phyloP scores from a whole-genome alignment of 2,797 vertebrate species.

The Hypotaenidia philippensis region DNA sequence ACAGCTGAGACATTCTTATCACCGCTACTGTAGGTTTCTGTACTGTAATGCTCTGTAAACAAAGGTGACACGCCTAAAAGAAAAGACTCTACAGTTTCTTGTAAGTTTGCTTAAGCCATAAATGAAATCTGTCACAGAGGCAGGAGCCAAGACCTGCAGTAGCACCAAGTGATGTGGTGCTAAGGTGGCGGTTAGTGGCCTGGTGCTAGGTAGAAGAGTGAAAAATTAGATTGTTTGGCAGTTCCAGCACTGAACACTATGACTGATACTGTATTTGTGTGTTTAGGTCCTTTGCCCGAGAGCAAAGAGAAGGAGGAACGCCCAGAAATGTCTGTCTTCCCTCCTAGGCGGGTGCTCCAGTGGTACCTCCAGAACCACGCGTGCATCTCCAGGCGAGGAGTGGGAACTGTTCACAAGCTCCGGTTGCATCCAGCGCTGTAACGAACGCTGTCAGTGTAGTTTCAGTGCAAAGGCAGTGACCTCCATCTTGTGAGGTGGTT shows the following conservation, averaged over 20 bases:
- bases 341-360: neutral
- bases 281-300: neutral
- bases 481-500: neutral
- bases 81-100: neutral
- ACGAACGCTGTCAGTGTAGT: accelerated
- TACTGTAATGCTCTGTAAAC: neutral
- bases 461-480: neutral
- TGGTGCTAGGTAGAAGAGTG: neutral
- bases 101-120: neutral
- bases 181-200: neutral
- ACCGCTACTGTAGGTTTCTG: neutral
- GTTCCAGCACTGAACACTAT: neutral
- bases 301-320: neutral
- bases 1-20: neutral
- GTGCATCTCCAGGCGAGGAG: neutral
- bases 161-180: accelerated
- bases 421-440: neutral
- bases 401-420: neutral
- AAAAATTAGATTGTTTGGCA: neutral
- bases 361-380: too few relatives aligned
- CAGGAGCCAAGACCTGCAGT: neutral
- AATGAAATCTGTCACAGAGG: neutral
- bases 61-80: neutral
- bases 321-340: neutral
- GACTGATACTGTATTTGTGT: neutral